Conservation (phyloP, 1,140 invertebrate genomes). For the Bombus vancouverensis region DNA sequence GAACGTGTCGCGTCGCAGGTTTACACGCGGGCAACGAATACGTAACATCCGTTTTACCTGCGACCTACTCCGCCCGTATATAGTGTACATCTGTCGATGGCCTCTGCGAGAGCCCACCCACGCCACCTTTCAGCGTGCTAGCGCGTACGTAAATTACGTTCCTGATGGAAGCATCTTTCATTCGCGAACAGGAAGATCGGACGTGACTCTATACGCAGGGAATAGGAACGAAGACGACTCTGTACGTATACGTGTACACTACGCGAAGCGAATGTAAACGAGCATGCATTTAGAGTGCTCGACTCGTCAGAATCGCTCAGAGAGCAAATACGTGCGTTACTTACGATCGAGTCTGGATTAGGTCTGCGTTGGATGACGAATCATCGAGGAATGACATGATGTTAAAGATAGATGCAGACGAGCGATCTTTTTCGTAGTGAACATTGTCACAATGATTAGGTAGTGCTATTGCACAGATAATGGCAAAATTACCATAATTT, state of each 20-base stretch:
- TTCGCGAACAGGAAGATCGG: background rate
- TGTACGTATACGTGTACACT: background rate
- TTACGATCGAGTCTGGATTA: background rate
- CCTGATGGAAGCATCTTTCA: background rate
- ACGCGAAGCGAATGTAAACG: constrained; percentile 32
- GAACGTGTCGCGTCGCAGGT: constrained; percentile 49
- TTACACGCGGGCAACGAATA: constrained; percentile 36
- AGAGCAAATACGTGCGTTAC: background rate
- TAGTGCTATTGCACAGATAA: too few species aligned
- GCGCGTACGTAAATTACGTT: constrained; percentile 37
- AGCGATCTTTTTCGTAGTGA: too few species aligned
- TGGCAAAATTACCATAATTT: too few species aligned
- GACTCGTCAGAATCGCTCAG: background rate
- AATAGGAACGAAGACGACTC: background rate
- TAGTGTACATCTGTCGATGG: constrained; percentile 43
- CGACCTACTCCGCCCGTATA: constrained; percentile 48
- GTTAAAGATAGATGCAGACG: too few species aligned
- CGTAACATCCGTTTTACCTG: constrained; percentile 61
- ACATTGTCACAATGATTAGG: too few species aligned
- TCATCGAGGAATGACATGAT: too few species aligned
- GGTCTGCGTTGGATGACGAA: background rate
- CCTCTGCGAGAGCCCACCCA: constrained; percentile 31
- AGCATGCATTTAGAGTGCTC: background rate
- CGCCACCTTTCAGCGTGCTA: constrained; percentile 19
- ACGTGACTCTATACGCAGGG: background rate